phyloP scores from a whole-genome alignment of 2,113 vertebrate species.

The Sinocyclocheilus rhinocerous region DNA sequence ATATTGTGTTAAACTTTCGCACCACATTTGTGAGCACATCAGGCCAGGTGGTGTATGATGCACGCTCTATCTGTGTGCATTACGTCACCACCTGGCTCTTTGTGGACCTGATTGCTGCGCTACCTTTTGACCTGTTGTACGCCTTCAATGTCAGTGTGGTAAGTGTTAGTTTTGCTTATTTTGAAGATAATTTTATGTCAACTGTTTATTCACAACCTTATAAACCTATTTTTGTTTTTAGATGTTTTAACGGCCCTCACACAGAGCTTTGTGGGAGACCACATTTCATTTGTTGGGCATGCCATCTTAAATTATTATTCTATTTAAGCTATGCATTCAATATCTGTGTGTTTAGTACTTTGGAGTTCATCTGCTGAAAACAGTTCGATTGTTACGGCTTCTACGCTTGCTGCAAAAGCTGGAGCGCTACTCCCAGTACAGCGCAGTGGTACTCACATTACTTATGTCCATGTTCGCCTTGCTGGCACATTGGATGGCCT shows the following conservation, averaged over 20 bases:
- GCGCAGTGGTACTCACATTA: slow-evolving; percentile 82
- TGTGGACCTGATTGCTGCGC: slow-evolving; percentile 81
- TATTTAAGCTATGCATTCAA: background rate
- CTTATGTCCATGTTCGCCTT: slow-evolving; percentile 85
- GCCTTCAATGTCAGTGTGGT: slow-evolving; percentile 85
- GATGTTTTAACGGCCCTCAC: background rate
- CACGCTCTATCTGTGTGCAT: slow-evolving; percentile 82
- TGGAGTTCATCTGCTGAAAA: slow-evolving; percentile 76
- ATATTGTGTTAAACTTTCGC: slow-evolving; percentile 81
- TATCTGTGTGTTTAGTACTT: slow-evolving; percentile 71
- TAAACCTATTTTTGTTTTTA: no score
- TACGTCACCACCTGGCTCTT: slow-evolving; percentile 86
- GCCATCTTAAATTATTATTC: background rate
- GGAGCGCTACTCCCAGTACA: slow-evolving; percentile 84
- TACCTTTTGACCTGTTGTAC: slow-evolving; percentile 83
- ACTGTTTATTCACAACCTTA: background rate
- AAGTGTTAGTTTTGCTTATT: slow-evolving; percentile 56
- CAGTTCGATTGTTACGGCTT: slow-evolving; percentile 68
- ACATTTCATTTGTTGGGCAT: slow-evolving; percentile 3
- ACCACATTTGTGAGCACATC: slow-evolving; percentile 84
- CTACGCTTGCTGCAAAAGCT: slow-evolving; percentile 82
- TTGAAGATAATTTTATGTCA: background rate
- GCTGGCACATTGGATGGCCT: slow-evolving; percentile 85
- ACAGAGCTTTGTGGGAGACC: slow-evolving; percentile 26
- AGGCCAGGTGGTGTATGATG: slow-evolving; percentile 82